Evolutionary conservation across 2,797 vertebrate genomes (phyloP), one percentile per base, ranked within the genome.

Genomic region (Carduelis carduelis): DNA sequence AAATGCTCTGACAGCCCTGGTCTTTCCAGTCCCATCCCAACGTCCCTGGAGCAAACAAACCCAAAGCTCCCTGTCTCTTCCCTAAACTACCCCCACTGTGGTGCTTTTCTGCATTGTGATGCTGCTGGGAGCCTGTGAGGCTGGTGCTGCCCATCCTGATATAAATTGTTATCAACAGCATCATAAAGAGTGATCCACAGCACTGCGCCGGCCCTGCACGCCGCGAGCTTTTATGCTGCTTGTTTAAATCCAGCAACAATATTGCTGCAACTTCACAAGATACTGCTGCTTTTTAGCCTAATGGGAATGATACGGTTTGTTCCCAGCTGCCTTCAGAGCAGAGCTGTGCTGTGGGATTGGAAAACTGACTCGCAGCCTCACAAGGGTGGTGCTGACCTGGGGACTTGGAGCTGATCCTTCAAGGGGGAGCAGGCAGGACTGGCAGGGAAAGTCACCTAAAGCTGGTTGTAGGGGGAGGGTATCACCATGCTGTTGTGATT

Each of bases 261-360:
- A 87, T 61, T 71, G 80, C 84, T 90, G 71, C 82, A 47, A 34
- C 79, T 93, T 94, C 91, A 83, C 68, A 59, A 52, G 75, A 11
- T 85, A 65, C 3, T 8, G 56, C 53, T 61, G 82, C 94, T 95
- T 95, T 95, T 96, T 79, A 90, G 65, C 82, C 74, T 87, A 87
- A 91, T 78, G 76, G 79, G 70, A 87, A 79, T 70, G 87, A 50
- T 64, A 28, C 0, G 34, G 53, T 63, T 91, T 65, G 39, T 83
- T 96, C 93, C 66, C 83, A 93, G 72, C 82, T 96, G 84, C 91
- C 65, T 91, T 70, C 11, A 12, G 76, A 93, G 53, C 50, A 56
- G 69, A 22, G 57, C 88, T 83, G 68, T 56, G 65, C 80, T 66
- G 68, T 19, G 69, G 66, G 49, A 34, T 88, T 71, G 69, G 60